Conservation (phyloP, 2,113 vertebrate genomes). For the Eublepharis macularius region DNA sequence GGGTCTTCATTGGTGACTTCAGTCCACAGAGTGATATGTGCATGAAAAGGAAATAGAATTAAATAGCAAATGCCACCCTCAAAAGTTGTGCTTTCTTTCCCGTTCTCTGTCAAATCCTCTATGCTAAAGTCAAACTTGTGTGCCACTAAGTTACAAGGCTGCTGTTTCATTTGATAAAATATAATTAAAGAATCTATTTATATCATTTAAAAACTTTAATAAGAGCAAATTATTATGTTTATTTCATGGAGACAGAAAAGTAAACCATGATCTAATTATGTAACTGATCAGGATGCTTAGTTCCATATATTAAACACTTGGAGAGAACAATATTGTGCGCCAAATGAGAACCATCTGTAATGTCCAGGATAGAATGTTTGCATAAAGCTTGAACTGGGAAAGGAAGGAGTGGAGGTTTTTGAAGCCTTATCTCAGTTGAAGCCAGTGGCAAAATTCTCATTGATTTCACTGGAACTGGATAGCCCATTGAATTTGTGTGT, state of each 20-base stretch:
- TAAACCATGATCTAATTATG: not conserved
- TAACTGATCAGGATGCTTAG: not conserved
- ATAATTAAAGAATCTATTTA: not conserved
- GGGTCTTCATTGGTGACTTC: not conserved
- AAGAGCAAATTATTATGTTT: not conserved
- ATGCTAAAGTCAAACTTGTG: slow-evolving; percentile 13
- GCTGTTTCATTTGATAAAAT: not conserved
- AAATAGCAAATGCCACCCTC: not conserved
- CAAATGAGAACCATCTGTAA: not conserved
- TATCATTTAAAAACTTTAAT: not conserved
- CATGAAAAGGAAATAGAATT: not conserved
- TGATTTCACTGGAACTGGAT: not conserved
- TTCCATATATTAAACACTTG: not conserved
- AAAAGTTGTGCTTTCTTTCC: slow-evolving; percentile 17
- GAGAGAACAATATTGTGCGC: not conserved
- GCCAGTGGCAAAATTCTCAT: not conserved
- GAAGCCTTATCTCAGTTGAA: not conserved
- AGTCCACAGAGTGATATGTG: not conserved
- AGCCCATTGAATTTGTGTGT: not conserved
- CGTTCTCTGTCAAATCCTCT: not conserved
- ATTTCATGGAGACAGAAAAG: not conserved
- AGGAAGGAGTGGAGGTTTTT: not conserved
- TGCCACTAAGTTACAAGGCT: not conserved
- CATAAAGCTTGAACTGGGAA: not conserved
- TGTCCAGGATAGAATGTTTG: not conserved